Evolutionary conservation across 2,797 vertebrate species (phyloP).

Genomic region (Myiothlypis coronata): DNA sequence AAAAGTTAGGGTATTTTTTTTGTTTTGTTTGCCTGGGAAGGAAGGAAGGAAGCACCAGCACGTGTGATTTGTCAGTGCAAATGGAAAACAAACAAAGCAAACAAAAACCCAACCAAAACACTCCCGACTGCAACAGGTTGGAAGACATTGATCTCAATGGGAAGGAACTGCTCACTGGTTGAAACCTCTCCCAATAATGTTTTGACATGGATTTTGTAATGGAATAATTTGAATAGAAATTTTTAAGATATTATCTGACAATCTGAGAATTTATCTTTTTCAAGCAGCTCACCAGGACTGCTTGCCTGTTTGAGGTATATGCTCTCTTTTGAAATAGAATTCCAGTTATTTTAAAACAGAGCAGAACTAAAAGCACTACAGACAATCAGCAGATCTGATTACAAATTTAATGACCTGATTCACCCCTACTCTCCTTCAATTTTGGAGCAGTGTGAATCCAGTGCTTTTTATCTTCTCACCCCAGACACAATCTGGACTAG

Average conservation of each 20-base stretch:
- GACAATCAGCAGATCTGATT: slow-evolving; percentile 8
- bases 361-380: not conserved
- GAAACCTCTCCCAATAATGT: not conserved
- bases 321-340: not conserved
- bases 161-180: not conserved
- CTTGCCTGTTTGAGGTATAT: not conserved
- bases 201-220: not conserved
- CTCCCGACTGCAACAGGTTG: not conserved
- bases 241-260: not conserved
- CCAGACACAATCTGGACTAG: slow-evolving; percentile 12
- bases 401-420: slow-evolving; percentile 8
- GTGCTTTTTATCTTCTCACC: slow-evolving; percentile 7
- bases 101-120: not conserved
- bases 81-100: not conserved
- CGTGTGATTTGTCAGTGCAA: not conserved
- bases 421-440: slow-evolving; percentile 24
- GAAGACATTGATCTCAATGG: not conserved
- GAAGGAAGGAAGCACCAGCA: not conserved
- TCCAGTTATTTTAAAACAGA: not conserved
- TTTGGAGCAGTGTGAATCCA: slow-evolving; percentile 24
- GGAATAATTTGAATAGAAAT: not conserved
- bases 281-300: not conserved
- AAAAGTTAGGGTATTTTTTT: not conserved
- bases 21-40: not conserved
- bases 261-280: not conserved